Evolutionary conservation across 1,140 invertebrate genomes (phyloP).

Genomic region (Caenorhabditis inopinata): DNA sequence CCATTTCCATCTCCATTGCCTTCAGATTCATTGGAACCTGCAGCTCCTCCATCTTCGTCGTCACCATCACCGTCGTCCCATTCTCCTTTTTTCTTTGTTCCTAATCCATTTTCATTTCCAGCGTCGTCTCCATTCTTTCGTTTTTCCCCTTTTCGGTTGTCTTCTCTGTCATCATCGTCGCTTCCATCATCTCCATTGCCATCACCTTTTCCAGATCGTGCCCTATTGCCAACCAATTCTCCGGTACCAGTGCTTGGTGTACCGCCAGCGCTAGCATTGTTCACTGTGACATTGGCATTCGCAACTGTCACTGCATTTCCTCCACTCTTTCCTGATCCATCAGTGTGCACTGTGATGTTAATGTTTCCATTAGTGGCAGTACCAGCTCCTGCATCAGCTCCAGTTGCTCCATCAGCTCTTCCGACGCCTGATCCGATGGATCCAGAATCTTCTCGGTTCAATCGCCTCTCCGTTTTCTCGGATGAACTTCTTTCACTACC

Average conservation of each 20-base stretch:
- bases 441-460: conserved; percentile 23
- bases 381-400: not conserved
- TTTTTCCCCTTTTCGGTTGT: not conserved
- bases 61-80: not conserved
- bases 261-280: not conserved
- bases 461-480: not conserved
- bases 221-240: not conserved
- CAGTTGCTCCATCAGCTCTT: not conserved
- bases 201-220: not conserved
- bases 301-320: conserved; percentile 33
- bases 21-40: too few species aligned
- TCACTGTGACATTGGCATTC: conserved; percentile 19
- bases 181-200: not conserved
- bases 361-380: conserved; percentile 21
- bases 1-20: not conserved
- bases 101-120: not conserved
- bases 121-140: not conserved
- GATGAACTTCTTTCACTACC: conserved; percentile 36
- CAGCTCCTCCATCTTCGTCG: not conserved
- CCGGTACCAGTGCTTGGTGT: not conserved
- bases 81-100: not conserved
- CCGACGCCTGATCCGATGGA: not conserved
- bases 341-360: conserved; percentile 35
- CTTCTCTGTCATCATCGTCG: not conserved
- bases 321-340: conserved; percentile 13